Base-by-base conservation (phyloP, 2,888 invertebrate species). In the Venustoraphidia nigricollis region DNA sequence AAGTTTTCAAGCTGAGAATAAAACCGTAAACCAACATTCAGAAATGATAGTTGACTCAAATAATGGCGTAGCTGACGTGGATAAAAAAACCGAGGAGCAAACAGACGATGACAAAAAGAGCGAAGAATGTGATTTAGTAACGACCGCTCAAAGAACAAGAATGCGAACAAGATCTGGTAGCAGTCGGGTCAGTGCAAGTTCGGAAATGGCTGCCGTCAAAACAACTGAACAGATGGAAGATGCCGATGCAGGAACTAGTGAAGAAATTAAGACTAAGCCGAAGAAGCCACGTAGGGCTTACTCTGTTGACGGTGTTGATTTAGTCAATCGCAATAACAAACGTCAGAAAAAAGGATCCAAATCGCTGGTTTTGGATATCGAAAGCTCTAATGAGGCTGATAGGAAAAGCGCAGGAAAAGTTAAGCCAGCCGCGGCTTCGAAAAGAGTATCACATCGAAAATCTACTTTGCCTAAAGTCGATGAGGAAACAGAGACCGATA, bases 391-490 rank as follows among this genome's bases (percentile, higher is more conserved):
- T 6, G 27, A 27, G 6, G 48, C 42, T 36, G 42, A 43, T 43
- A 44, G 48, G 10, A 34, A 11, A 35, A 51, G 44, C 35, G 44
- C 47, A 34, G 46, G 40, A n/a, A 43, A 48, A 34, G 13, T 34
- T 10, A n/a, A 34, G 35, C 34, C 9, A 13, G 43, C 10, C 43
- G 40, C 39, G 46, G 13, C 17, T 27, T 17, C 34, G 4, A 48
- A 39, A 34, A 45, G 14, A 8, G 27, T 34, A 34, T 36, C 41
- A 27, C 45, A 37, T 44, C 39, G 43, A n/a, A 43, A 39, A 17
- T 37, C 37, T 11, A 41, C 37, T 10, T 41, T 48, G 9, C 47
- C 41, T n/a, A 39, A 38, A 35, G 45, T 44, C 11, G 44, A 46
- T 10, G 35, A 39, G 13, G 45, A 46, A 47, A 42, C 39, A 2